Conservation (phyloP, 1,140 invertebrate genomes). For the Frieseomelitta varia region DNA sequence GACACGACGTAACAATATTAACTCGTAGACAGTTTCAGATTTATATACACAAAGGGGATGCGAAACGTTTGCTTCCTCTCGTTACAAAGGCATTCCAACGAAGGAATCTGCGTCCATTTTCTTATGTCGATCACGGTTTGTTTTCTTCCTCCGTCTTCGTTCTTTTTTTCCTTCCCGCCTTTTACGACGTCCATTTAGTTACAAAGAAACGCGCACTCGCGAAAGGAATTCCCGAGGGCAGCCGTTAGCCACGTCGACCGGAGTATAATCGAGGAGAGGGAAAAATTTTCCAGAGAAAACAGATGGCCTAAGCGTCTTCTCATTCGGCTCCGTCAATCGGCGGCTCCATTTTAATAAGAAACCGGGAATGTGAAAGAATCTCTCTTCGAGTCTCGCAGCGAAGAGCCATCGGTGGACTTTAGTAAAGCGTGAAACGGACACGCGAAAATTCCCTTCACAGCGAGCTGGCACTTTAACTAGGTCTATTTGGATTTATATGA, state of each 20-base stretch:
- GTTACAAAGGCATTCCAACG: too few species aligned
- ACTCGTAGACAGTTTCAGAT: conserved; percentile 12
- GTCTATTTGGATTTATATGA: too few species aligned
- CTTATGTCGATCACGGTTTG: neutral
- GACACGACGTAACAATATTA: conserved; percentile 11
- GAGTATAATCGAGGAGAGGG: neutral
- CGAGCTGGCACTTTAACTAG: neutral
- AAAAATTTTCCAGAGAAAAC: neutral
- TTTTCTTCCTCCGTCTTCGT: neutral
- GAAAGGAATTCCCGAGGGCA: neutral
- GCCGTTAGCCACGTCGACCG: neutral
- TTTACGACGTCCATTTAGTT: neutral
- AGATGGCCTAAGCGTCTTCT: neutral
- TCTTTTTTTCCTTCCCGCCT: neutral
- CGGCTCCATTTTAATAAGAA: conserved; percentile 1
- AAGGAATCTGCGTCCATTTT: neutral
- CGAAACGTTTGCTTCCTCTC: conserved; percentile 11
- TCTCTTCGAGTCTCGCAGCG: neutral
- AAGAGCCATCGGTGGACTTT: neutral
- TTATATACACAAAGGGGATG: neutral
- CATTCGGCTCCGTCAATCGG: neutral
- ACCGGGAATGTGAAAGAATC: neutral
- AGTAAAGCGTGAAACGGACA: conserved; percentile 8
- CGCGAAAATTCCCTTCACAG: neutral
- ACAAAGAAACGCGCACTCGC: too few species aligned